Conservation (phyloP, 1,140 invertebrate genomes). For the Polypedilum pembai region DNA sequence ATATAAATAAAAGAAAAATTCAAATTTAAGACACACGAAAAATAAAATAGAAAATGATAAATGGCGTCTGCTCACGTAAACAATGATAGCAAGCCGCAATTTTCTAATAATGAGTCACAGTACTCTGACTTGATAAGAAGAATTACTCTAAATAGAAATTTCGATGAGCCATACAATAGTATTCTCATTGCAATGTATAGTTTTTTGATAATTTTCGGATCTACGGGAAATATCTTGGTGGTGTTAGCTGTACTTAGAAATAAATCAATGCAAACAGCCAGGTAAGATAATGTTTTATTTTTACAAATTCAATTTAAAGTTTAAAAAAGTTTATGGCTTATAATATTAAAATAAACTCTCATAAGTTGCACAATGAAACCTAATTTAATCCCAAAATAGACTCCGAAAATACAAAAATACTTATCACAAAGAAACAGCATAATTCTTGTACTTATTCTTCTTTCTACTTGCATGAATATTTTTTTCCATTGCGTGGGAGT, state of each 20-base stretch:
- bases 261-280: conserved; percentile 72
- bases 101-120: not conserved
- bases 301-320: not conserved
- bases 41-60: not conserved
- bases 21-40: too few relatives aligned
- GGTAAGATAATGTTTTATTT: not conserved
- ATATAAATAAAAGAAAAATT: too few relatives aligned
- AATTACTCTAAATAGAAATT: conserved; percentile 49
- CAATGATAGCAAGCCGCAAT: not conserved
- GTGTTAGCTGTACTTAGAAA: conserved; percentile 69
- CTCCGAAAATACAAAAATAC: too few relatives aligned
- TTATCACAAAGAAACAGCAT: too few relatives aligned
- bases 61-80: not conserved
- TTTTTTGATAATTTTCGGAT: conserved; percentile 66
- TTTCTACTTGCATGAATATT: too few relatives aligned
- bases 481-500: too few relatives aligned
- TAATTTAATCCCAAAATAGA: too few relatives aligned
- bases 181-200: conserved; percentile 62
- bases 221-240: conserved; percentile 70
- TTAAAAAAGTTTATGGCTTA: too few relatives aligned
- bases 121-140: not conserved
- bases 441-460: too few relatives aligned
- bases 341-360: too few relatives aligned
- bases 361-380: too few relatives aligned
- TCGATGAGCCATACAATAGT: conserved; percentile 57